Percentiles rank a stretch among this genome's conserved stretches.
These are phyloP conservation scores for Scrobipalpa atriplicella DNA, from an alignment of 2,888 invertebrate species.

Conservation along the genomic window DNA sequence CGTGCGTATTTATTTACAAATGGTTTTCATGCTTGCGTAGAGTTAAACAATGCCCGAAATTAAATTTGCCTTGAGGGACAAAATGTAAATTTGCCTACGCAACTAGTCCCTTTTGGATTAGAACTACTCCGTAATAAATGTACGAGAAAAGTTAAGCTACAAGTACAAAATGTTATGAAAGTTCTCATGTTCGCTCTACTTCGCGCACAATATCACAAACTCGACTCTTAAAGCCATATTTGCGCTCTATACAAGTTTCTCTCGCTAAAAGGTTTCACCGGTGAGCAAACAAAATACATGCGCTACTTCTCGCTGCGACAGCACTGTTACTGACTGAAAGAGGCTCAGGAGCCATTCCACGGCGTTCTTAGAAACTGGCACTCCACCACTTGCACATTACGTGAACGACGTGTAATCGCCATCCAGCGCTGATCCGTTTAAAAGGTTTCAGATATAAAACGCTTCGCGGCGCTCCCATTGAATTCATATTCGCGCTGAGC, in stretches of 20 bases:
- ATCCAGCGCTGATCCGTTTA: slow-evolving; percentile 49
- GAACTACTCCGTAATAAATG: neutral
- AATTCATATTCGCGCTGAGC: slow-evolving; percentile 29
- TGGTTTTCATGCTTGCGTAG: slow-evolving; percentile 7
- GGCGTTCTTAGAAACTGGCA: slow-evolving; percentile 42
- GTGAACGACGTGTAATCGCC: slow-evolving; percentile 46
- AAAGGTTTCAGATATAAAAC: slow-evolving; percentile 50
- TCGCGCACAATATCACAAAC: slow-evolving; percentile 14
- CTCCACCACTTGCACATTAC: slow-evolving; percentile 38
- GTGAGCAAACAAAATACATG: slow-evolving; percentile 50
- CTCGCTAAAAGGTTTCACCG: slow-evolving; percentile 58
- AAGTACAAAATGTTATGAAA: slow-evolving; percentile 10
- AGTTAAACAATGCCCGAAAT: slow-evolving; percentile 1
- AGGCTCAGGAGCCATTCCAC: slow-evolving; percentile 32
- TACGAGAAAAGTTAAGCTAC: neutral
- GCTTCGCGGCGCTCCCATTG: slow-evolving; percentile 32
- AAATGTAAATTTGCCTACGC: slow-evolving; percentile 2
- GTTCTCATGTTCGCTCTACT: slow-evolving; percentile 18
- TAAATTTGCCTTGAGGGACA: slow-evolving; percentile 1
- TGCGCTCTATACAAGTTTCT: slow-evolving; percentile 33
- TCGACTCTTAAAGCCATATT: slow-evolving; percentile 23
- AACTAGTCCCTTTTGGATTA: neutral
- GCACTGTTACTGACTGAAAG: slow-evolving; percentile 34
- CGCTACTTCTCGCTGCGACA: slow-evolving; percentile 29
- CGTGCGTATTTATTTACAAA: slow-evolving; percentile 9